phyloP scores from a whole-genome alignment of 2,797 vertebrate genomes.

The Mergus octosetaceus region DNA sequence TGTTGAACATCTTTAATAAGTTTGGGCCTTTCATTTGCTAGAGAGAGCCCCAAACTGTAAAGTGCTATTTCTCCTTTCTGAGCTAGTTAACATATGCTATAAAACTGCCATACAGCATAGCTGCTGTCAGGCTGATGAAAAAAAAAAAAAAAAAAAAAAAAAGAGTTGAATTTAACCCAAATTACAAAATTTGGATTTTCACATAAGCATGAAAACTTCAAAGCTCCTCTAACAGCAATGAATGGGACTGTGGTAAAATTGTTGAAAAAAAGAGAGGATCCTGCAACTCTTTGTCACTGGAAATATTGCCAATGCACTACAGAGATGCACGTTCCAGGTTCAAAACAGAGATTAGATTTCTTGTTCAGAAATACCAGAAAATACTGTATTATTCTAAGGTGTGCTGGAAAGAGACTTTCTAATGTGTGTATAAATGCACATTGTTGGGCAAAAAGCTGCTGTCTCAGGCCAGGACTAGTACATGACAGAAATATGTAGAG shows the following conservation, averaged over 20 bases:
- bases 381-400: background rate
- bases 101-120: background rate
- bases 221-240: background rate
- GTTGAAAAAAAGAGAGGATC: background rate
- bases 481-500: background rate
- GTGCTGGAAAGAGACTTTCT: background rate
- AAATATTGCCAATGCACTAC: background rate
- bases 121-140: background rate
- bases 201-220: background rate
- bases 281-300: background rate
- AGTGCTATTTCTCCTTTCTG: background rate
- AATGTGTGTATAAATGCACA: background rate
- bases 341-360: background rate
- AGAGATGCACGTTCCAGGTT: background rate
- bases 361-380: background rate
- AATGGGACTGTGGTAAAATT: background rate
- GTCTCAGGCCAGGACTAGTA: background rate
- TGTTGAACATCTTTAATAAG: background rate
- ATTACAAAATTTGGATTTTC: background rate
- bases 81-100: background rate
- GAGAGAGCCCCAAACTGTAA: background rate
- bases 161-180: background rate
- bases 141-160: background rate
- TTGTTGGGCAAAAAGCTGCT: background rate
- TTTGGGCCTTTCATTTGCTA: background rate